These are phyloP conservation scores for Euborellia annulipes DNA, from an alignment of 1,140 invertebrate species.

Conservation along the genomic window DNA sequence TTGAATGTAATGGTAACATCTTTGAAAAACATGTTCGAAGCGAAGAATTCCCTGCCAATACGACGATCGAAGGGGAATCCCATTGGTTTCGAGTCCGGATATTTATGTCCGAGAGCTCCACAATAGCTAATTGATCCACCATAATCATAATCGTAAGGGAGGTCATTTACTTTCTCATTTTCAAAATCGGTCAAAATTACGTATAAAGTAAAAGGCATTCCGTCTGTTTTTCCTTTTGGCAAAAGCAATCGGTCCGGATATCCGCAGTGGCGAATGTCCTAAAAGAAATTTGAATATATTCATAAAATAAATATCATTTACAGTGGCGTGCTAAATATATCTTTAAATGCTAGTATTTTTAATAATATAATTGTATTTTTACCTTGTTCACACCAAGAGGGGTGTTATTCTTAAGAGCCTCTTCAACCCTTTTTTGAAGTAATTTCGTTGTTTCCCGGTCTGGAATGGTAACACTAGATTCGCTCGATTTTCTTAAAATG, in stretches of 20 bases:
- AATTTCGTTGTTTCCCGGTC: slow-evolving; percentile 23
- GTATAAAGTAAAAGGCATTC: slow-evolving; percentile 40
- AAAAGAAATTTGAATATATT: neutral
- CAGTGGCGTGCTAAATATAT: too few relatives aligned
- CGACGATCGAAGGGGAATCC: slow-evolving; percentile 20
- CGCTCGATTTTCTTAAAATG: slow-evolving; percentile 25
- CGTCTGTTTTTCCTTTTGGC: slow-evolving; percentile 39
- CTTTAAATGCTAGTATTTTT: neutral
- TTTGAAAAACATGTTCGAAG: slow-evolving; percentile 34
- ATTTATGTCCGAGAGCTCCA: slow-evolving; percentile 14
- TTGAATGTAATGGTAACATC: slow-evolving; percentile 32
- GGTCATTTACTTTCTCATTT: slow-evolving; percentile 10
- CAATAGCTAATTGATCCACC: slow-evolving; percentile 15
- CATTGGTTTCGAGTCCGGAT: slow-evolving; percentile 19
- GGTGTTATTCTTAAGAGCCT: slow-evolving; percentile 22
- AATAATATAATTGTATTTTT: neutral
- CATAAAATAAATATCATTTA: too few relatives aligned
- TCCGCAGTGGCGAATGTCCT: slow-evolving; percentile 26
- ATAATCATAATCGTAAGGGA: slow-evolving; percentile 9
- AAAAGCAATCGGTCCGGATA: slow-evolving; percentile 42
- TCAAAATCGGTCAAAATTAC: slow-evolving; percentile 35
- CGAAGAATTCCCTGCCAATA: slow-evolving; percentile 2
- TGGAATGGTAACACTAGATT: slow-evolving; percentile 24
- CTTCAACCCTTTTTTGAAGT: slow-evolving; percentile 20
- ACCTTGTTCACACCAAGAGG: slow-evolving; percentile 22